These are phyloP conservation scores for Psylliodes chrysocephalus DNA, from an alignment of 2,888 invertebrate genomes.

Conservation along the genomic window DNA sequence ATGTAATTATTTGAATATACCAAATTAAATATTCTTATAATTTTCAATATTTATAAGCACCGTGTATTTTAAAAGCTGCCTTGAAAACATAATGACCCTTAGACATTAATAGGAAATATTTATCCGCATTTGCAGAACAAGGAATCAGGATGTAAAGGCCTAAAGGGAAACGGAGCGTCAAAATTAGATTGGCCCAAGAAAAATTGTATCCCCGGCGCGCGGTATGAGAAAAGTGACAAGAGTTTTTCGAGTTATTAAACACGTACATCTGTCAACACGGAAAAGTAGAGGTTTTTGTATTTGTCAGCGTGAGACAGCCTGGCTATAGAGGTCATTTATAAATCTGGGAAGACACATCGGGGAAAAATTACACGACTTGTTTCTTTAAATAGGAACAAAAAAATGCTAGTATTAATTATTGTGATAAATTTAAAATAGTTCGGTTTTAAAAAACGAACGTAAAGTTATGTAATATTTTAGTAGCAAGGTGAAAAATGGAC, in stretches of 20 bases:
- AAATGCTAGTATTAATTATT: too few relatives aligned
- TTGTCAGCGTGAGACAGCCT: constrained; percentile 60
- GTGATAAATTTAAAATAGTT: too few relatives aligned
- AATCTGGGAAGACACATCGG: constrained; percentile 4
- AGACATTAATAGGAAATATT: not conserved
- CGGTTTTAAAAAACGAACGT: too few relatives aligned
- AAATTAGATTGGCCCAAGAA: constrained; percentile 56
- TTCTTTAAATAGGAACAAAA: too few relatives aligned
- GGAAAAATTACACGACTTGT: not conserved
- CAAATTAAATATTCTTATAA: too few relatives aligned
- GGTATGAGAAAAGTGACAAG: constrained; percentile 59
- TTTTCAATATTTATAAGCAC: too few relatives aligned
- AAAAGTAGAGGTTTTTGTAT: constrained; percentile 61
- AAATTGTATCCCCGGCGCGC: constrained; percentile 48
- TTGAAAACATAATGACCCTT: too few relatives aligned
- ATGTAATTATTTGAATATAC: too few relatives aligned
- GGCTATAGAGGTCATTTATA: constrained; percentile 38
- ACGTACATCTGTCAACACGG: constrained; percentile 63
- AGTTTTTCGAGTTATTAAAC: constrained; percentile 63
- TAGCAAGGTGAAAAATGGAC: too few relatives aligned
- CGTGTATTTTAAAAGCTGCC: too few relatives aligned
- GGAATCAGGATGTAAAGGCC: not conserved
- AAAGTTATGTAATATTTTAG: too few relatives aligned
- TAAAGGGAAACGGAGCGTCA: constrained; percentile 49
- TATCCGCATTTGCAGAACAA: not conserved